Percentiles rank a stretch among this genome's conserved stretches.
Evolutionary conservation across 2,888 invertebrate genomes (phyloP).

Genomic region (Phalangium opilio): DNA sequence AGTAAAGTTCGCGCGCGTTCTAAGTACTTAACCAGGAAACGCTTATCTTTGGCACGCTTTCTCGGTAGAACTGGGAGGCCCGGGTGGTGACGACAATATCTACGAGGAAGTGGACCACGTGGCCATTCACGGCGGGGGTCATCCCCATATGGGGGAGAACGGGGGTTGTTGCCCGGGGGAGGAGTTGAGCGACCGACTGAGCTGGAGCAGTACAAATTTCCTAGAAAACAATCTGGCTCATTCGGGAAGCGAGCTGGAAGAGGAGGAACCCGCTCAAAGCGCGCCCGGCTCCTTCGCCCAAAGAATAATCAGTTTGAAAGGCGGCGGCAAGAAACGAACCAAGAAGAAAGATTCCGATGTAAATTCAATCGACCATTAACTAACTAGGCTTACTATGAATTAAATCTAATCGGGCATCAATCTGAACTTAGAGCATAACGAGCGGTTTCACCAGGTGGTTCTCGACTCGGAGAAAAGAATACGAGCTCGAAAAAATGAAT

Average conservation of each 20-base stretch:
- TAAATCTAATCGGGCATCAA: too few relatives aligned
- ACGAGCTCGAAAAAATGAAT: constrained; percentile 17
- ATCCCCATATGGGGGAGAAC: too few relatives aligned
- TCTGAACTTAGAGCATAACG: constrained; percentile 8
- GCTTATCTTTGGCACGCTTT: too few relatives aligned
- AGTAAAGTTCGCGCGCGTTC: too few relatives aligned
- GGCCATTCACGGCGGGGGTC: too few relatives aligned
- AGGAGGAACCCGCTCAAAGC: constrained; percentile 13
- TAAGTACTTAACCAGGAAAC: too few relatives aligned
- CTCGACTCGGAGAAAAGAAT: constrained; percentile 39
- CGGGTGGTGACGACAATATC: constrained; percentile 21
- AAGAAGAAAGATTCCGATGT: neutral
- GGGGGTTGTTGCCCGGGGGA: constrained; percentile 10
- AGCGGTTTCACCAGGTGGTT: constrained; percentile 63
- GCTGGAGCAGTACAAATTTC: constrained; percentile 15
- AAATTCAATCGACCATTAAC: neutral
- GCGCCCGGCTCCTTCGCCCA: constrained; percentile 11
- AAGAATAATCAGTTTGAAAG: constrained; percentile 11
- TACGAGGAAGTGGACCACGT: constrained; percentile 22
- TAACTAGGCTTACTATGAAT: neutral
- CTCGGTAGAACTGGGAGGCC: too few relatives aligned
- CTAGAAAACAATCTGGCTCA: constrained; percentile 13
- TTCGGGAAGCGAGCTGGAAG: constrained; percentile 15
- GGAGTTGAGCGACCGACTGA: constrained; percentile 14
- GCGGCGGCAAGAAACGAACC: constrained; percentile 13